phyloP scores from a whole-genome alignment of 2,888 invertebrate genomes.

The Branchinecta sandiegonensis region DNA sequence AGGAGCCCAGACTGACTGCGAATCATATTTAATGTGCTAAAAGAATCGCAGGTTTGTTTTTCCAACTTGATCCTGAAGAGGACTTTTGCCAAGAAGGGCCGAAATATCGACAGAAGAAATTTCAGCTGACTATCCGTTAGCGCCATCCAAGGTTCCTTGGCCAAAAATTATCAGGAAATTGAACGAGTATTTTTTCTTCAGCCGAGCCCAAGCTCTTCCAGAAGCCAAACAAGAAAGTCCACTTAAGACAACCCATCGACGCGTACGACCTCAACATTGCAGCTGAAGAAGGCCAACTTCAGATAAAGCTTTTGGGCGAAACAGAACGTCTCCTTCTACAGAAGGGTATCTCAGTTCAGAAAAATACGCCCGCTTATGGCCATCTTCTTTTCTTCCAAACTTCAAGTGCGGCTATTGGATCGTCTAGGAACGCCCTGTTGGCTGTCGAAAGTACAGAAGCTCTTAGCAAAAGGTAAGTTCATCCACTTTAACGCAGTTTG shows the following conservation, averaged over 20 bases:
- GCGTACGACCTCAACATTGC: slow-evolving; percentile 20
- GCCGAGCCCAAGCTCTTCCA: slow-evolving; percentile 13
- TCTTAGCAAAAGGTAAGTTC: slow-evolving; percentile 23
- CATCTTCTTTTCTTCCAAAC: slow-evolving; percentile 24
- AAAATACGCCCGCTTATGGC: slow-evolving; percentile 19
- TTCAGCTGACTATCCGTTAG: too few relatives aligned
- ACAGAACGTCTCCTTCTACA: slow-evolving; percentile 20
- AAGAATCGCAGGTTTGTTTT: too few relatives aligned
- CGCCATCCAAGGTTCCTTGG: too few relatives aligned
- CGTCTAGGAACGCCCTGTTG: slow-evolving; percentile 17
- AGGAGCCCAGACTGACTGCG: too few relatives aligned
- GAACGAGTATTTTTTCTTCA: background rate
- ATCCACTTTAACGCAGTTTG: too few relatives aligned
- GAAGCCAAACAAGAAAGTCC: slow-evolving; percentile 17
- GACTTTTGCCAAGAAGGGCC: too few relatives aligned
- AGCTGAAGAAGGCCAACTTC: slow-evolving; percentile 21
- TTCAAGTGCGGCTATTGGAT: background rate
- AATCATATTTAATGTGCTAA: too few relatives aligned
- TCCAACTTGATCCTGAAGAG: too few relatives aligned
- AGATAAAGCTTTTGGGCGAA: slow-evolving; percentile 19
- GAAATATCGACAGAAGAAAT: too few relatives aligned
- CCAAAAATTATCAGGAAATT: too few relatives aligned
- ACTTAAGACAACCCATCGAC: slow-evolving; percentile 15
- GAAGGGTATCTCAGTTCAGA: slow-evolving; percentile 20
- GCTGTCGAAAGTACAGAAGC: slow-evolving; percentile 21